phyloP scores from a whole-genome alignment of 2,797 vertebrate species.

The Spinibarbus caldwelli region DNA sequence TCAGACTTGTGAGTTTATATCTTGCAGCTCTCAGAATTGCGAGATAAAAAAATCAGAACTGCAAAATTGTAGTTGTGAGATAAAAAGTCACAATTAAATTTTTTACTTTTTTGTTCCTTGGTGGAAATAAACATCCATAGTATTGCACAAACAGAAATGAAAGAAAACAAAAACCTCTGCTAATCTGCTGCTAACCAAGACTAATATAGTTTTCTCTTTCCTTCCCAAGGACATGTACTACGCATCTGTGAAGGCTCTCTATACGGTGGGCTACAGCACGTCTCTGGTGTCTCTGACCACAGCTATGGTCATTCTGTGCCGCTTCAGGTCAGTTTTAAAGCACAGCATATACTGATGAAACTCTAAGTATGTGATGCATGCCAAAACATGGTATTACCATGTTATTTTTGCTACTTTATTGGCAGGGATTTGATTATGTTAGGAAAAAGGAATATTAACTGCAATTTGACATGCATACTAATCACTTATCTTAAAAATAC shows the following conservation, averaged over 20 bases:
- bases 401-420: not conserved
- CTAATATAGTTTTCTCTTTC: conserved; percentile 14
- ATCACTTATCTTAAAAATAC: too few relatives aligned
- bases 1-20: not conserved
- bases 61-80: too few relatives aligned
- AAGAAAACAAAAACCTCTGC: not conserved
- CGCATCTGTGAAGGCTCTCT: conserved; percentile 92
- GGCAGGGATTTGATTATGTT: not conserved
- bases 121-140: too few relatives aligned
- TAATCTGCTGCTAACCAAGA: not conserved
- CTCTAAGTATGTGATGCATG: not conserved
- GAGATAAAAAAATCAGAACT: too few relatives aligned
- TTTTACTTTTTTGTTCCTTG: too few relatives aligned
- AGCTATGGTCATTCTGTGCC: conserved; percentile 96
- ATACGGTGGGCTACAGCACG: conserved; percentile 97
- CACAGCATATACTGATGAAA: not conserved
- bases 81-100: too few relatives aligned
- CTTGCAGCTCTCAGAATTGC: not conserved
- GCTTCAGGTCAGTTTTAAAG: conserved; percentile 93
- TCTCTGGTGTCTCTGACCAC: conserved; percentile 95
- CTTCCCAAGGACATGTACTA: conserved; percentile 86
- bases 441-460: not conserved
- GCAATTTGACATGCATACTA: too few relatives aligned
- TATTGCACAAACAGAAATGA: too few relatives aligned
- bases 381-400: not conserved